These are phyloP conservation scores for Listrodromus nycthemerus DNA, from an alignment of 2,888 invertebrate species.

Conservation along the genomic window DNA sequence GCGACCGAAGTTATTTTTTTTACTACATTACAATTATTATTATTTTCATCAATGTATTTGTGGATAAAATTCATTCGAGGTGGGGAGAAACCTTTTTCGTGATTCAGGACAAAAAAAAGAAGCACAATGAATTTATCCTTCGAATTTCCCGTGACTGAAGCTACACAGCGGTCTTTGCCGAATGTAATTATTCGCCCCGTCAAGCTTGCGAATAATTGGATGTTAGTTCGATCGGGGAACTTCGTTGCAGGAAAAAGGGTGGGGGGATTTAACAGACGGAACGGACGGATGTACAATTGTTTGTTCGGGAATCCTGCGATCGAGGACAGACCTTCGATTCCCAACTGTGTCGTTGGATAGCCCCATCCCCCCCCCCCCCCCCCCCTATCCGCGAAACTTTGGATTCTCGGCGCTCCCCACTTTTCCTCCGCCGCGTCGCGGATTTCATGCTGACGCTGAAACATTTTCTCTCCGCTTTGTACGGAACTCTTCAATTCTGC, in stretches of 20 bases:
- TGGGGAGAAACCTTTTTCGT: not conserved
- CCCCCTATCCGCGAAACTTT: not conserved
- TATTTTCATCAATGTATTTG: too few relatives aligned
- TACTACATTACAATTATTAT: too few relatives aligned
- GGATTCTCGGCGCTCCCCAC: conserved; percentile 9
- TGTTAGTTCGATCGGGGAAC: not conserved
- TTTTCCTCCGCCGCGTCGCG: not conserved
- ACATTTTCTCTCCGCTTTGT: not conserved
- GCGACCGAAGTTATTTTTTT: too few relatives aligned
- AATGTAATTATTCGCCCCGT: conserved; percentile 59
- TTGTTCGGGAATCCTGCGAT: conserved; percentile 31
- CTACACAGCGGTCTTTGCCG: conserved; percentile 23
- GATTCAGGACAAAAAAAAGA: not conserved
- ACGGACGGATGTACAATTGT: conserved; percentile 13
- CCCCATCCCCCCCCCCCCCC: too few relatives aligned
- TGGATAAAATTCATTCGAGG: too few relatives aligned
- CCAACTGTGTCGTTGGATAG: too few relatives aligned
- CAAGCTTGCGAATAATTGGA: conserved; percentile 53
- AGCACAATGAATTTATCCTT: not conserved
- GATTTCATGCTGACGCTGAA: conserved; percentile 23
- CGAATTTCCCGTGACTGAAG: conserved; percentile 25
- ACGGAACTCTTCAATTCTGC: conserved; percentile 17
- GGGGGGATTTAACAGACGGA: not conserved
- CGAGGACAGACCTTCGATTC: conserved; percentile 5
- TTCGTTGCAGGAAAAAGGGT: too few relatives aligned